These are phyloP conservation scores for Grallaria varia DNA, from an alignment of 2,113 vertebrate species.

Conservation along the genomic window DNA sequence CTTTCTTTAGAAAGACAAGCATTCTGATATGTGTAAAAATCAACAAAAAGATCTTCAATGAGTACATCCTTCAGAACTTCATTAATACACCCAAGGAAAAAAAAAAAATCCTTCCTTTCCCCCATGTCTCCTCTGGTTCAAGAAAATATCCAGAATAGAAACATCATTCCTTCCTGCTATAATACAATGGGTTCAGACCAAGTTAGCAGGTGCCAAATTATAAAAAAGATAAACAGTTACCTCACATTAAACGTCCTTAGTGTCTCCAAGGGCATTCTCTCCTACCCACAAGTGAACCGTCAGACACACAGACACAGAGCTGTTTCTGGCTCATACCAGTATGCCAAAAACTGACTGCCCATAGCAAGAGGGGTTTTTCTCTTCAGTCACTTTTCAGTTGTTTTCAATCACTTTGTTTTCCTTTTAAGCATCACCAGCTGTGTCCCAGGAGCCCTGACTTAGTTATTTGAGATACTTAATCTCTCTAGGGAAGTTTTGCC, in stretches of 20 bases:
- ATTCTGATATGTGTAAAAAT: background rate
- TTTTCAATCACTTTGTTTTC: background rate
- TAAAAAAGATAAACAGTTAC: background rate
- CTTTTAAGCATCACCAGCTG: background rate
- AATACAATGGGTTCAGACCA: background rate
- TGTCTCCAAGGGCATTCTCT: accelerated
- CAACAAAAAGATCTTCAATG: background rate
- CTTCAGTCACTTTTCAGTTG: background rate
- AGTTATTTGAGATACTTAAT: background rate
- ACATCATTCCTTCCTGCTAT: background rate
- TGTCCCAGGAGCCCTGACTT: background rate
- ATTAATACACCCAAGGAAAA: background rate
- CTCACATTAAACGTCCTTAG: background rate
- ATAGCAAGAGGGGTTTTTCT: background rate
- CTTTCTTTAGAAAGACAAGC: background rate
- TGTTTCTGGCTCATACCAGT: background rate
- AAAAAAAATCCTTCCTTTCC: background rate
- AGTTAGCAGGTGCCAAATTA: background rate
- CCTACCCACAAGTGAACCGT: accelerated
- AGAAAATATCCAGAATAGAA: background rate
- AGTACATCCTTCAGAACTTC: background rate
- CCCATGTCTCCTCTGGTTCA: background rate
- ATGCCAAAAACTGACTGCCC: background rate
- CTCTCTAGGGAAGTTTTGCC: background rate
- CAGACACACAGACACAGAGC: background rate